Conservation (phyloP, 2,797 vertebrate species). For the Trichosurus vulpecula region DNA sequence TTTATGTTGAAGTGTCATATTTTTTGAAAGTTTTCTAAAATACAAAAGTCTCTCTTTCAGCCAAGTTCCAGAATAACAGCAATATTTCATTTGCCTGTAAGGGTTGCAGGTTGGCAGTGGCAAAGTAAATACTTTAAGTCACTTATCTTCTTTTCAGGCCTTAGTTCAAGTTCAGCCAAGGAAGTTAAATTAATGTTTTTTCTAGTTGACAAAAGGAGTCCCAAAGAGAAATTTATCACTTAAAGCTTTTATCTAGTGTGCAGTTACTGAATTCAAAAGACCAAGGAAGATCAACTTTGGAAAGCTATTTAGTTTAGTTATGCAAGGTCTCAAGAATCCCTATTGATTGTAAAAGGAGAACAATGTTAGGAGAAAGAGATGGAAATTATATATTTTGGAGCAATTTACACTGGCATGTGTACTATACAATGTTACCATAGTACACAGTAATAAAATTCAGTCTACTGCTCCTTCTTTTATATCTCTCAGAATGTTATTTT, state of each 20-base stretch:
- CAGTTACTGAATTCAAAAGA: slow-evolving; percentile 75
- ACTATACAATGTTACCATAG: slow-evolving; percentile 58
- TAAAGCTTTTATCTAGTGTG: slow-evolving; percentile 72
- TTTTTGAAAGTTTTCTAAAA: slow-evolving; percentile 60
- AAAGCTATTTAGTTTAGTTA: slow-evolving; percentile 75
- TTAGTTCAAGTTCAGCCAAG: slow-evolving; percentile 75
- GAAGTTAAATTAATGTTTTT: slow-evolving; percentile 78
- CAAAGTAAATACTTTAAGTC: slow-evolving; percentile 67
- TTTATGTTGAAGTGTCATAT: slow-evolving; percentile 44
- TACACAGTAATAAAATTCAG: slow-evolving; percentile 63
- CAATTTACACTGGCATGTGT: slow-evolving; percentile 73
- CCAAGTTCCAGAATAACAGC: slow-evolving; percentile 48
- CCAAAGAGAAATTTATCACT: slow-evolving; percentile 77
- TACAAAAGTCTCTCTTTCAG: slow-evolving; percentile 58
- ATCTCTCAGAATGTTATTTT: slow-evolving; percentile 50
- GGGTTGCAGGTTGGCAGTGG: slow-evolving; percentile 33
- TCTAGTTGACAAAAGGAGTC: slow-evolving; percentile 77
- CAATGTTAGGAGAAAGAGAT: slow-evolving; percentile 54
- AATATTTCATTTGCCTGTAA: slow-evolving; percentile 71
- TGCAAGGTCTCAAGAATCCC: slow-evolving; percentile 62
- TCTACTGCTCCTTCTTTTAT: slow-evolving; percentile 68
- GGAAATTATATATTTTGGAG: slow-evolving; percentile 66
- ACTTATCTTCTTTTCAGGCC: slow-evolving; percentile 72
- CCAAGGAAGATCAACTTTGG: slow-evolving; percentile 51
- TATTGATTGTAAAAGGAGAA: slow-evolving; percentile 70